These are phyloP conservation scores for Pseudochirops cupreus DNA, from an alignment of 2,797 vertebrate genomes.

Conservation along the genomic window DNA sequence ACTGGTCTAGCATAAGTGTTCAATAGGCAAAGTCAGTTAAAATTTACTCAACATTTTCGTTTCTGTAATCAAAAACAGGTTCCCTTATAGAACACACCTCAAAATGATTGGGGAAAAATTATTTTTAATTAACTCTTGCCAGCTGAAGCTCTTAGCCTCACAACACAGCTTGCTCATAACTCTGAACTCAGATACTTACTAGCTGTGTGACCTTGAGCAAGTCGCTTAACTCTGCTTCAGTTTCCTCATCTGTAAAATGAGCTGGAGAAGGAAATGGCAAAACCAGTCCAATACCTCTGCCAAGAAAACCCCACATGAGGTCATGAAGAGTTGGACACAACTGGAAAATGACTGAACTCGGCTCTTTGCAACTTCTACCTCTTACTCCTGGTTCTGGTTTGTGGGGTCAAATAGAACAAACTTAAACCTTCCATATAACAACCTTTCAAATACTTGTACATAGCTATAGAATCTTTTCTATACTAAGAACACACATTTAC, in stretches of 20 bases:
- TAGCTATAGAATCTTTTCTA: not conserved
- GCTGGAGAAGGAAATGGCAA: not conserved
- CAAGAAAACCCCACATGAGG: not conserved
- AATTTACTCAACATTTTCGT: slow-evolving; percentile 53
- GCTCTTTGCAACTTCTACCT: not conserved
- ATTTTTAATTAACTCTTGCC: slow-evolving; percentile 62
- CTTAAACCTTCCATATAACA: not conserved
- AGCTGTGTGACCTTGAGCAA: not conserved
- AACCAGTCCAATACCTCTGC: not conserved
- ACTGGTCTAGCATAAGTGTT: slow-evolving; percentile 24
- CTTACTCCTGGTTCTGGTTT: not conserved
- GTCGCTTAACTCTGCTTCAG: not conserved
- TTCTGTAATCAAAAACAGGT: slow-evolving; percentile 52
- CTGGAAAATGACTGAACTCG: not conserved
- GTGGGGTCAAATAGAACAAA: not conserved
- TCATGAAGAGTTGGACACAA: not conserved
- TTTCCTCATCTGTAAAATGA: not conserved
- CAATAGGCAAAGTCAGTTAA: slow-evolving; percentile 64
- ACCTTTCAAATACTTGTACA: not conserved
- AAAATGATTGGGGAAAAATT: slow-evolving; percentile 56
- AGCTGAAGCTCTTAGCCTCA: slow-evolving; percentile 64
- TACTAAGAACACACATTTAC: not conserved
- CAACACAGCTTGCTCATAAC: slow-evolving; percentile 53
- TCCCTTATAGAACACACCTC: slow-evolving; percentile 69
- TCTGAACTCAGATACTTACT: not conserved